phyloP scores from a whole-genome alignment of 2,113 vertebrate species.

The Lucifuga dentata region DNA sequence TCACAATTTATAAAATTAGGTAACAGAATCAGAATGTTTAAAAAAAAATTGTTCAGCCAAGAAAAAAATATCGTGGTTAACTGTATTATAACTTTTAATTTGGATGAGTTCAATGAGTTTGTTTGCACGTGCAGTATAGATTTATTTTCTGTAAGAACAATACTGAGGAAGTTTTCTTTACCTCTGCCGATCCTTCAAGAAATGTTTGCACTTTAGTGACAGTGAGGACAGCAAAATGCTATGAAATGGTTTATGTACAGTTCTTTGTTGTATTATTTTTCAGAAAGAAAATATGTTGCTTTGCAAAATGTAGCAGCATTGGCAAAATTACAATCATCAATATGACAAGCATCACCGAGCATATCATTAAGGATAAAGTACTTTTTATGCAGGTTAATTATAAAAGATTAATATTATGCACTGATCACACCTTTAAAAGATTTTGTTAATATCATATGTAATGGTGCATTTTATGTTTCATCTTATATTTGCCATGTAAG shows the following conservation, averaged over 20 bases:
- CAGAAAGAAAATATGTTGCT: conserved; percentile 39
- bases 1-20: conserved; percentile 38
- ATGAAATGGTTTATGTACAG: conserved; percentile 25
- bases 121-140: conserved; percentile 55
- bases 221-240: conserved; percentile 21
- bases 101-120: conserved; percentile 11
- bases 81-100: conserved; percentile 12
- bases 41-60: conserved; percentile 27
- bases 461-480: conserved; percentile 32
- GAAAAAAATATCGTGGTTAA: conserved; percentile 1
- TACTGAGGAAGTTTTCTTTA: conserved; percentile 9
- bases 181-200: conserved; percentile 41
- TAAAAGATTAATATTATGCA: conserved; percentile 42
- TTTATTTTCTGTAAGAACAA: conserved; percentile 28
- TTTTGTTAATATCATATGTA: conserved; percentile 1
- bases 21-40: neutral
- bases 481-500: conserved; percentile 41
- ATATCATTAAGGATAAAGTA: conserved; percentile 25
- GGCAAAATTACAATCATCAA: conserved; percentile 38
- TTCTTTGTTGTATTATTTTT: conserved; percentile 29
- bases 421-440: conserved; percentile 22
- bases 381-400: conserved; percentile 51
- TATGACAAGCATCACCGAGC: conserved; percentile 21
- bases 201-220: conserved; percentile 75
- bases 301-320: conserved; percentile 60